phyloP scores from a whole-genome alignment of 1,140 invertebrate genomes.

The Medauroidea extradentata region DNA sequence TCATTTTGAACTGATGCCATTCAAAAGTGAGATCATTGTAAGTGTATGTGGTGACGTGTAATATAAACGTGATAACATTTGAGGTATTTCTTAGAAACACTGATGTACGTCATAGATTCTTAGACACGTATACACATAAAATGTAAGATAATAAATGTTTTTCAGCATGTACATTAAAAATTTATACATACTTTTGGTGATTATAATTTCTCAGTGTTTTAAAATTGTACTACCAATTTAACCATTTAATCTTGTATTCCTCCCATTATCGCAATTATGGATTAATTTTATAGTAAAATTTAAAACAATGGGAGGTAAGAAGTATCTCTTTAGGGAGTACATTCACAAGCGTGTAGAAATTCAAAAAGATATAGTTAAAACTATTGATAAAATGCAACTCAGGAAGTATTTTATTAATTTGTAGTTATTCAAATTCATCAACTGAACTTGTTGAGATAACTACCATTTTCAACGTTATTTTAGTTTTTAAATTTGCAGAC shows the following conservation, averaged over 20 bases:
- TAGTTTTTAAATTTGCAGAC: too few relatives aligned
- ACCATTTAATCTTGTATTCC: slow-evolving; percentile 4
- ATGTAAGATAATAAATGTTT: slow-evolving; percentile 5
- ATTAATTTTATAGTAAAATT: background rate
- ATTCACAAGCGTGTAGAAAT: background rate
- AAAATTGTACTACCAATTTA: slow-evolving; percentile 10
- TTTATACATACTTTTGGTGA: slow-evolving; percentile 1
- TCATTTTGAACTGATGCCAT: background rate
- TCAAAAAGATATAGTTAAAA: too few relatives aligned
- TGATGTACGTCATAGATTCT: slow-evolving; percentile 6
- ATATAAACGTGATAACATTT: background rate
- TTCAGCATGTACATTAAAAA: slow-evolving; percentile 13
- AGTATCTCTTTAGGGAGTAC: background rate
- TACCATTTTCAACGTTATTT: too few relatives aligned
- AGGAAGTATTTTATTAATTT: background rate
- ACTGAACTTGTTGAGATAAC: too few relatives aligned
- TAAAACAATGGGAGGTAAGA: background rate
- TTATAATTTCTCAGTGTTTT: slow-evolving; percentile 3
- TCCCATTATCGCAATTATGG: slow-evolving; percentile 1
- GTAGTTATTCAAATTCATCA: background rate
- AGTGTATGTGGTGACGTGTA: background rate
- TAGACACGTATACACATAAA: slow-evolving; percentile 2
- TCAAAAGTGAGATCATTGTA: slow-evolving; percentile 2
- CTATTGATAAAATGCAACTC: too few relatives aligned
- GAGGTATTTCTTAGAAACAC: slow-evolving; percentile 4